phyloP scores from a whole-genome alignment of 1,140 invertebrate genomes.

The Parasteatoda tepidariorum region DNA sequence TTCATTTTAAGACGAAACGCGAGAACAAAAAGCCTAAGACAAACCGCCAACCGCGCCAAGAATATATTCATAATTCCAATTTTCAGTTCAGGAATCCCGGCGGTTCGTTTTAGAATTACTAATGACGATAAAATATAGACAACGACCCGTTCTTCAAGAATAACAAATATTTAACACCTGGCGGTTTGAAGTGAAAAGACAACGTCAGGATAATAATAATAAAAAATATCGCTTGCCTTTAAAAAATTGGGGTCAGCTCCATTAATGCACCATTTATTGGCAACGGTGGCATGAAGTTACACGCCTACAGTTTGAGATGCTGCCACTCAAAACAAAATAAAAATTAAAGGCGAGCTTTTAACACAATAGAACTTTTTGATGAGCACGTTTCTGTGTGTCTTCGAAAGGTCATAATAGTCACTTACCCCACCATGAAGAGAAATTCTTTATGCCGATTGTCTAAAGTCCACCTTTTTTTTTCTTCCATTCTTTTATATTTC shows the following conservation, averaged over 20 bases:
- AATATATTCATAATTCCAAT: too few relatives aligned
- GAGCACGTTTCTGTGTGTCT: conserved; percentile 16
- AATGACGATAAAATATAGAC: not conserved
- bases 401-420: not conserved
- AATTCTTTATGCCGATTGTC: not conserved
- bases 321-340: not conserved
- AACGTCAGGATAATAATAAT: not conserved
- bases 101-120: too few relatives aligned
- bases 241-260: conserved; percentile 1
- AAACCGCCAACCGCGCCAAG: too few relatives aligned
- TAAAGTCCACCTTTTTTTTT: not conserved
- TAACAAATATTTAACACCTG: conserved; percentile 23
- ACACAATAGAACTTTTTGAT: not conserved
- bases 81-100: too few relatives aligned
- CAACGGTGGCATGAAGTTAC: not conserved
- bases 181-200: not conserved
- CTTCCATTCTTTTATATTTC: not conserved
- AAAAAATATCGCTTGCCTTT: conserved; percentile 20
- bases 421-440: not conserved
- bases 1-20: too few relatives aligned
- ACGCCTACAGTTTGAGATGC: not conserved
- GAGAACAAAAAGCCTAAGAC: too few relatives aligned
- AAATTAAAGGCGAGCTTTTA: conserved; percentile 11
- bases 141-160: not conserved
- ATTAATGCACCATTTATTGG: conserved; percentile 22